Base-by-base conservation (phyloP, 2,797 vertebrate genomes). In the Aplochiton taeniatus region DNA sequence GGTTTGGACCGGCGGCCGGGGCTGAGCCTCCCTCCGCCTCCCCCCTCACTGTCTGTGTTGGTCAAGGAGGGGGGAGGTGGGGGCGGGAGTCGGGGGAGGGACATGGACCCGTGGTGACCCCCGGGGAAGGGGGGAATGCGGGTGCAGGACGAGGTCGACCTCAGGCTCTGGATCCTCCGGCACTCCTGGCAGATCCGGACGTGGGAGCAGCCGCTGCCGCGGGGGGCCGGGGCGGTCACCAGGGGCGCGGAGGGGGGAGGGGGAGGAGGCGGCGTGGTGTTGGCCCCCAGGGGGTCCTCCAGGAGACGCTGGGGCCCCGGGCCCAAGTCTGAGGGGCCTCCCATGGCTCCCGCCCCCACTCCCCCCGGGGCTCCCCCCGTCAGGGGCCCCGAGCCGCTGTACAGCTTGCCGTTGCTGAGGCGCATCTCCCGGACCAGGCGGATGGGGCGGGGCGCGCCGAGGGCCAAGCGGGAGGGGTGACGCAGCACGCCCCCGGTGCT, bases 161-260 rank as follows among this genome's bases (percentile, higher is more conserved):
- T 88, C 73, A 95, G 87, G 62, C 91, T 93, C 89, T 96, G 95
- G 82, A 95, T 95, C 57, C 95, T 88, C 63, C 95, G 86, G 79
- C 95, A 96, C 88, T 96, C 95, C 77, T 95, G 95, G 83, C 95
- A 96, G 78, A 95, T 94, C n/a, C 94, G 92, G 63, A 96, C 92
- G 48, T 96, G 94, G 72, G 93, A 92, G 86, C 95, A 95, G 76
- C 87, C 84, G 52, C 68, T 86, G 86, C n/a, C 91, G 86, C 90
- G 87, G 68, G 89, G 87, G 58, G 76, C 88, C 0, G 87, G 79
- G 8, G 77, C 77, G 60, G 76, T 73, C n/a, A 79, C 41, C 76
- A 80, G 41, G 76, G 83, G 20, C 8, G 82, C 72, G 0, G 59
- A 72, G n/a, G 48, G 70, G 4, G 73, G 76, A 4, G 50, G 65